These are phyloP conservation scores for Toxotes lorentzi DNA, from an alignment of 2,797 vertebrate genomes.

Conservation along the genomic window DNA sequence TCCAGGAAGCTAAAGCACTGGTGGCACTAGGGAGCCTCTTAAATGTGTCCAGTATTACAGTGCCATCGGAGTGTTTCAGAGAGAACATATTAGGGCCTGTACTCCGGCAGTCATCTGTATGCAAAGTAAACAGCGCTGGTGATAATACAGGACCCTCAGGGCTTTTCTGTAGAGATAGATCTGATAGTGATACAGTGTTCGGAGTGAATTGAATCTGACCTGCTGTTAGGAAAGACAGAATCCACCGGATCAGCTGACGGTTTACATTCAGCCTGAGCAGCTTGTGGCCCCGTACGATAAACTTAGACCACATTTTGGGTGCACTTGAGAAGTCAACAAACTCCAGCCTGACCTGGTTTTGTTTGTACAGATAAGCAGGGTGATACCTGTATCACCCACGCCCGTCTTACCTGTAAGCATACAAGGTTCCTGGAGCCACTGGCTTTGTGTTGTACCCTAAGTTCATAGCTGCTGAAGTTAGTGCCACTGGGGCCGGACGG, in stretches of 20 bases:
- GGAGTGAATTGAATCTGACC: conserved; percentile 42
- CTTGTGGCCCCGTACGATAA: conserved; percentile 17
- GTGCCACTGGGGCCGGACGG: conserved; percentile 29
- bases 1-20: conserved; percentile 28
- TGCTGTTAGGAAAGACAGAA: conserved; percentile 42
- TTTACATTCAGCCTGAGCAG: conserved; percentile 46
- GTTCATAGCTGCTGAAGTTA: conserved; percentile 46
- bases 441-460: conserved; percentile 40
- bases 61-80: conserved; percentile 48
- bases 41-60: conserved; percentile 43
- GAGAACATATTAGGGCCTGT: conserved; percentile 21
- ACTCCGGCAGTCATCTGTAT: conserved; percentile 54
- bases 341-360: conserved; percentile 3
- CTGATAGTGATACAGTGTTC: conserved; percentile 41
- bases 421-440: conserved; percentile 11
- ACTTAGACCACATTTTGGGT: conserved; percentile 15
- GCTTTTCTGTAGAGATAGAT: conserved; percentile 44
- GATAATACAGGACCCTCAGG: conserved; percentile 45
- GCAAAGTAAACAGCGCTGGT: conserved; percentile 57
- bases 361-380: conserved; percentile 34
- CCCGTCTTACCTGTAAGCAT: conserved; percentile 28
- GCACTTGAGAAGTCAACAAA: conserved; percentile 39
- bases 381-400: conserved; percentile 25
- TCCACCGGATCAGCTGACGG: conserved; percentile 44
- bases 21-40: conserved; percentile 49